Evolutionary conservation across 1,140 invertebrate genomes (phyloP).

Genomic region (Brachionus paranguensis): DNA sequence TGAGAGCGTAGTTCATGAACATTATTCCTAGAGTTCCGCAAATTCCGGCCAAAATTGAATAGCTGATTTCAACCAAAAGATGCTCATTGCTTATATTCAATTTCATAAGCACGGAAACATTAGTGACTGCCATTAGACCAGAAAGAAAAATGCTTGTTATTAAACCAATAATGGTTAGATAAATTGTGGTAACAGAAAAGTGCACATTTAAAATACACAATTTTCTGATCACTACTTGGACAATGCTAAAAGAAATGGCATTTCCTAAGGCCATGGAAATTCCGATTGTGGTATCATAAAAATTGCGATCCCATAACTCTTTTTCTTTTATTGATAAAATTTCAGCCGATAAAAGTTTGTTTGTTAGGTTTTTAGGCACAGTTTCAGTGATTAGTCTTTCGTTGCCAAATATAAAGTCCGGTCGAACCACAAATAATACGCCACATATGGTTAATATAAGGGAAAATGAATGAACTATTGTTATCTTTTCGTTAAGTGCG

Average conservation of each 20-base stretch:
- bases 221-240: conserved; percentile 21
- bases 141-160: neutral
- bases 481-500: conserved; percentile 9
- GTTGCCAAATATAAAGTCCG: conserved; percentile 2
- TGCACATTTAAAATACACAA: conserved; percentile 25
- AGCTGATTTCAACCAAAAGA: neutral
- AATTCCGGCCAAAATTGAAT: conserved; percentile 1
- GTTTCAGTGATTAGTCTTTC: neutral
- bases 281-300: conserved; percentile 11
- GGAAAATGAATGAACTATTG: neutral
- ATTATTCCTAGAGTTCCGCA: conserved; percentile 18
- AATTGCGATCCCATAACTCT: neutral
- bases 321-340: neutral
- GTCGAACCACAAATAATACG: conserved; percentile 18
- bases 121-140: neutral
- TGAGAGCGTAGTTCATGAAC: conserved; percentile 10
- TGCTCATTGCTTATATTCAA: neutral
- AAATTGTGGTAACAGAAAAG: neutral
- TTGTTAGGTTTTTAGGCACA: neutral
- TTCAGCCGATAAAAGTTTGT: neutral
- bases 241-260: neutral
- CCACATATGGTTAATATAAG: conserved; percentile 1
- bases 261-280: neutral
- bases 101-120: neutral
- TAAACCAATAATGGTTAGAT: neutral